Base-by-base conservation (phyloP, 2,888 invertebrate genomes). In the Emmelina monodactyla region DNA sequence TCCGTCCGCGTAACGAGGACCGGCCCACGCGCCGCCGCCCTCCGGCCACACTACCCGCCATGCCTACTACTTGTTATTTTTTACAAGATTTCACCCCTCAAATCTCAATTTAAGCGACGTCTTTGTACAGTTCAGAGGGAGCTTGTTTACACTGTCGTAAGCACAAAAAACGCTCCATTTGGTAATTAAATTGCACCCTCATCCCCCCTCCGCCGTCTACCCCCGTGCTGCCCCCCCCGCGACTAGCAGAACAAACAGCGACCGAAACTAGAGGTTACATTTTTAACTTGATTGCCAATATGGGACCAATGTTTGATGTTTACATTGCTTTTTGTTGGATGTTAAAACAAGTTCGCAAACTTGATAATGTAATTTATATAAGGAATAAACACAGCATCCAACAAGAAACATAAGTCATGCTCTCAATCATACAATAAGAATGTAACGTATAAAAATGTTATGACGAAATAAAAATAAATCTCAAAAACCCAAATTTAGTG, bases 161-260 rank as follows among this genome's bases (percentile, higher is more conserved):
- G 55, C 67, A 62, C 69, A 65, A 67, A 68, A 68, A 71, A 62
- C 67, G 60, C 54, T 62, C 71, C 70, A 71, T 72, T 72, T 71
- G 68, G 62, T 71, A 72, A 73, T 73, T 71, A 73, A 69, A 71
- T 69, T 62, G 67, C 50, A 55, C 54, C 69, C n/a, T n/a, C n/a
- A n/a, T n/a, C n/a, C 57, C 48, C 47, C 46, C 52, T 55, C 28
- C 14, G 38, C 35, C 16, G 33, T 22, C 7, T 29, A 34, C n/a
- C 34, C 38, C 36, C 39, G 33, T 36, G 42, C 37, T 31, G 39
- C 45, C 41, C 50, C 45, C 39, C 40, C 40, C 49, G 54, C 55
- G 59, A 69, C 64, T 65, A 56, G 46, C 55, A 57, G 43, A 52
- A 60, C 62, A 67, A 69, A 70, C 62, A 66, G 44, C 38, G 51